Percentiles rank a stretch among this genome's conserved stretches.
Evolutionary conservation across 2,888 invertebrate genomes (phyloP).

Genomic region (Philereme transversata): DNA sequence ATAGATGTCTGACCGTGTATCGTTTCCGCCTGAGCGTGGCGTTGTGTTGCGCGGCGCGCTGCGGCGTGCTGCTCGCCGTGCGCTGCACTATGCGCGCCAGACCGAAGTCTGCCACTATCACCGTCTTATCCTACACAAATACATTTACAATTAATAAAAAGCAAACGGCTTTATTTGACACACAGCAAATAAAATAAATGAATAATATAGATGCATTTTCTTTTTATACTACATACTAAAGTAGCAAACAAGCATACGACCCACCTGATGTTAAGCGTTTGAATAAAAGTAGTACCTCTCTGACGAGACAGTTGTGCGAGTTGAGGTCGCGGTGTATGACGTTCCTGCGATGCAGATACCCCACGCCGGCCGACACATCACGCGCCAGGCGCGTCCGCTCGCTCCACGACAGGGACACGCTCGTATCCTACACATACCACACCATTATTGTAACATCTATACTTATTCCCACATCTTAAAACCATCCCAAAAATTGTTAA

Average conservation of each 20-base stretch:
- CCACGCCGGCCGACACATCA: slow-evolving; percentile 96
- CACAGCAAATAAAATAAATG: too few species aligned
- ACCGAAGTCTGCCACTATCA: slow-evolving; percentile 98
- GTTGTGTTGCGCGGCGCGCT: slow-evolving; percentile 42
- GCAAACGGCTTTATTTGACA: neutral
- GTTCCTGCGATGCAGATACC: slow-evolving; percentile 96
- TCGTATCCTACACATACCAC: slow-evolving; percentile 61
- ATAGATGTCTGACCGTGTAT: slow-evolving; percentile 87
- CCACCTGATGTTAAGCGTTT: neutral
- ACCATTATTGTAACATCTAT: too few species aligned
- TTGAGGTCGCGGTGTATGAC: slow-evolving; percentile 98
- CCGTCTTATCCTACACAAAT: slow-evolving; percentile 89
- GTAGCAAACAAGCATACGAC: neutral
- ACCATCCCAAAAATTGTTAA: too few species aligned
- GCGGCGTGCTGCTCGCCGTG: slow-evolving; percentile 69
- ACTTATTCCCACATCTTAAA: too few species aligned
- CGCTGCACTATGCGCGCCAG: slow-evolving; percentile 91
- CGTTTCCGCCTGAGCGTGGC: slow-evolving; percentile 89
- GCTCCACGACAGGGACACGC: slow-evolving; percentile 89
- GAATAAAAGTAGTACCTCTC: slow-evolving; percentile 83
- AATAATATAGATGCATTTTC: too few species aligned
- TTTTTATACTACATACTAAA: too few species aligned
- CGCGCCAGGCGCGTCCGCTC: slow-evolving; percentile 93
- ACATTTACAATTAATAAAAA: neutral
- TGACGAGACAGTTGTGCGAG: slow-evolving; percentile 96